phyloP scores from a whole-genome alignment of 2,113 vertebrate genomes.

The Bubo scandiacus region DNA sequence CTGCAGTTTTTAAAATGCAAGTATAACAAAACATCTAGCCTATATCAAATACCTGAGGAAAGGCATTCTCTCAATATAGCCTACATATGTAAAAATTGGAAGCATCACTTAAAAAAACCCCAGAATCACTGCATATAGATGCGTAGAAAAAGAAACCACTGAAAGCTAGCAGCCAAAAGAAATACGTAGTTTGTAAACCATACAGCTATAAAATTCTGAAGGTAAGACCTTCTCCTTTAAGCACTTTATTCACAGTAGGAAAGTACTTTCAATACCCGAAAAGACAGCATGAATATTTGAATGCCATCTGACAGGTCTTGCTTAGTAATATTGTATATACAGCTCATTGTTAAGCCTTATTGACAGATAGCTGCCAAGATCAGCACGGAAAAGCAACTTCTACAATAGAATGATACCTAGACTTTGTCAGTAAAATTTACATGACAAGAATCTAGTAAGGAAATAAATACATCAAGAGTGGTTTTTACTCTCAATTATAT shows the following conservation, averaged over 20 bases:
- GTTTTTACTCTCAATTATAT: neutral
- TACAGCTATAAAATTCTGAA: neutral
- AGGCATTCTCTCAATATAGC: neutral
- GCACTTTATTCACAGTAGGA: slow-evolving; percentile 1
- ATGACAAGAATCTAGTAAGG: neutral
- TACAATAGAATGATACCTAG: neutral
- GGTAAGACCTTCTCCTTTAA: neutral
- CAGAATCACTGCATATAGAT: neutral
- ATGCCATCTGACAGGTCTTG: neutral
- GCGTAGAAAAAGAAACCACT: neutral
- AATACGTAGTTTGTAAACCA: neutral
- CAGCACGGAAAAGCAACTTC: neutral
- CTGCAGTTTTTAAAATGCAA: neutral
- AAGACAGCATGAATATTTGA: neutral
- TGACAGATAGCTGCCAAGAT: slow-evolving; percentile 19
- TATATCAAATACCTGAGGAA: neutral
- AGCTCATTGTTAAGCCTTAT: neutral
- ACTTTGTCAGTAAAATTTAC: neutral
- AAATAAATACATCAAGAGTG: neutral
- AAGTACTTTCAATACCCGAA: neutral
- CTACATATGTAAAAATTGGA: neutral
- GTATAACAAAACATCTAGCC: neutral
- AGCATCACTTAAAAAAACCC: neutral
- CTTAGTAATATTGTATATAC: neutral
- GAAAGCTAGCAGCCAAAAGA: neutral